Conservation (phyloP, 2,797 vertebrate species). For the Schizothorax lantsangensis region DNA sequence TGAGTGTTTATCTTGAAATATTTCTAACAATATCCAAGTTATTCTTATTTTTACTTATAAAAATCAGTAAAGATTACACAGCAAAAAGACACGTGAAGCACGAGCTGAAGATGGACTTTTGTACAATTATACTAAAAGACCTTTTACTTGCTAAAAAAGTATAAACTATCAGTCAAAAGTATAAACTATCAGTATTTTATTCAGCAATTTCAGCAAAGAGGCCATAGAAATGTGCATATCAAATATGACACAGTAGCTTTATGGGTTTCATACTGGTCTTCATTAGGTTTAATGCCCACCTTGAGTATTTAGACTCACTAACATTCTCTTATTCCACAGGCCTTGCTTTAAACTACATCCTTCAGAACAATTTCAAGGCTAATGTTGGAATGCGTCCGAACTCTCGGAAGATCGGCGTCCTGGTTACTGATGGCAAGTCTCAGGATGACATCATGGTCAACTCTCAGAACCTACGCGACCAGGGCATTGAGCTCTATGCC, state of each 20-base stretch:
- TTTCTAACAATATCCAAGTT: neutral
- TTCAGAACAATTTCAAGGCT: constrained; percentile 91
- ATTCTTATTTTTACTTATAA: neutral
- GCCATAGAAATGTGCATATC: neutral
- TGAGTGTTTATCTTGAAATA: neutral
- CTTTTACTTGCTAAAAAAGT: neutral
- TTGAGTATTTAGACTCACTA: neutral
- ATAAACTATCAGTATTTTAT: neutral
- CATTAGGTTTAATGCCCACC: neutral
- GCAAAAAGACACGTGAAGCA: neutral
- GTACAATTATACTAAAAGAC: neutral
- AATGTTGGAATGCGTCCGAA: constrained; percentile 89
- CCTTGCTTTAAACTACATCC: constrained; percentile 93
- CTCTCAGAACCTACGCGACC: constrained; percentile 86
- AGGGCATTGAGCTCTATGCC: constrained; percentile 93
- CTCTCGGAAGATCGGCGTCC: constrained; percentile 92
- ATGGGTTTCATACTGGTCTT: neutral
- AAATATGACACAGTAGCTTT: neutral
- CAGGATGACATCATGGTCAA: constrained; percentile 90
- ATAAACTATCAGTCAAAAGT: too few species aligned
- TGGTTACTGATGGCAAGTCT: constrained; percentile 97
- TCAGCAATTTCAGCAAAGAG: neutral
- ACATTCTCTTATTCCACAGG: constrained; percentile 71
- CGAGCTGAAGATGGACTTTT: neutral
- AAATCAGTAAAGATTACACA: neutral